Conservation (phyloP, 2,888 invertebrate species). For the Harpalus rubripes region DNA sequence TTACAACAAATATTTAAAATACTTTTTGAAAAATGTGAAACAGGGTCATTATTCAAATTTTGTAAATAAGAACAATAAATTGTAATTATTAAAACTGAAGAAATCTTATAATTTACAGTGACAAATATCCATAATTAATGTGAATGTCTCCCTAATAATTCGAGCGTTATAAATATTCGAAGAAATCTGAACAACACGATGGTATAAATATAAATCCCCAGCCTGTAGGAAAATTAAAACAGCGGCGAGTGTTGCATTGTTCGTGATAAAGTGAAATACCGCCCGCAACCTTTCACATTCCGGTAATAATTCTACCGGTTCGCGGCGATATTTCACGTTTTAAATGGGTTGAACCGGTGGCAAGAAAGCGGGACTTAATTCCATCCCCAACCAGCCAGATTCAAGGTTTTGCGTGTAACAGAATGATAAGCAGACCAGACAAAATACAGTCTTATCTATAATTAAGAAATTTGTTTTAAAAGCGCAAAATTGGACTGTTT, state of each 20-base stretch:
- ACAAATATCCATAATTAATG: not conserved
- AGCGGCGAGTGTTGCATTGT: slow-evolving; percentile 23
- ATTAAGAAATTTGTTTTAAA: slow-evolving; percentile 58
- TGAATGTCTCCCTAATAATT: too few relatives aligned
- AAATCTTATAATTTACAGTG: not conserved
- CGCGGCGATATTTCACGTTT: slow-evolving; percentile 53
- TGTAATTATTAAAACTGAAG: not conserved
- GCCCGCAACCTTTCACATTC: slow-evolving; percentile 49
- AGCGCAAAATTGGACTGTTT: slow-evolving; percentile 51
- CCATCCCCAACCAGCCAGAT: slow-evolving; percentile 11
- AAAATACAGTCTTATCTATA: slow-evolving; percentile 41
- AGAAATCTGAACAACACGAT: too few relatives aligned
- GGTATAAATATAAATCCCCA: too few relatives aligned
- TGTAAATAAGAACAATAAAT: not conserved
- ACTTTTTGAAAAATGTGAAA: too few relatives aligned
- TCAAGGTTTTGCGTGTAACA: slow-evolving; percentile 40
- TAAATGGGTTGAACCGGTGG: slow-evolving; percentile 50
- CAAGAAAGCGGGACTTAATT: slow-evolving; percentile 17
- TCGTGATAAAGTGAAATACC: slow-evolving; percentile 52
- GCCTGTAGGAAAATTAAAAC: not conserved
- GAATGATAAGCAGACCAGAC: slow-evolving; percentile 29
- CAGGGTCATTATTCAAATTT: too few relatives aligned
- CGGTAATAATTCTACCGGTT: slow-evolving; percentile 49
- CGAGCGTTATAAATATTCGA: too few relatives aligned
- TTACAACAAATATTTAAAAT: too few relatives aligned